Evolutionary conservation across 1,140 invertebrate genomes (phyloP), one percentile per base, ranked within the genome.

Genomic region (Stratiolaelaps scimitus): DNA sequence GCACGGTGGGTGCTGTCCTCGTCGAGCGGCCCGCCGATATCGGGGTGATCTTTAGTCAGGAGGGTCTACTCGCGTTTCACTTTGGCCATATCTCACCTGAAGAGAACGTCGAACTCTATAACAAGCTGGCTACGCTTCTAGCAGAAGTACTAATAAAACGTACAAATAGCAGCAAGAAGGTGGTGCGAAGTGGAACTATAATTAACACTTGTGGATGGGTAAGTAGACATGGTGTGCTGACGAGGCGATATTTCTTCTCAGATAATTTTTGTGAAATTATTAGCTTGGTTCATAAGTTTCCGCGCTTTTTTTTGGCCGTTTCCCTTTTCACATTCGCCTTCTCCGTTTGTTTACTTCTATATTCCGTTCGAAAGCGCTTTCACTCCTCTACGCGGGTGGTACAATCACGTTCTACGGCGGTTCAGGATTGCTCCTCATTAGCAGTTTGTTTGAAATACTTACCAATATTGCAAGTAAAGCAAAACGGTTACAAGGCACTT

Each of bases 131-230:
- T 0, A 84, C 84, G 2, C 81, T 86, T 69, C 78, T 98, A 69
- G 90, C 93, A 0, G 85, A 88, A 71, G 84, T 88, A 15, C 85
- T 95, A 56, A 82, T 45, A 10, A 43, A 26, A 23, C 65, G 68
- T 53, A 66, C n/a, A 20, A 68, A 68, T n/a, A 19, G 26, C 26
- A 71, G 72, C 43, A 64, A 30, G n/a, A 70, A 69, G 53, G 73
- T 71, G n/a, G 76, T 76, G 70, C 67, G 72, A 5, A 94, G 92
- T 30, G 95, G 95, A n/a, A 86, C 91, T 1, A 85, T 99, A 43
- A 93, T 99, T 64, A 98, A 99, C 74, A 98, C 95, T 0, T 94
- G 92, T 73, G 94, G 94, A 0, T 98, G 92, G 92, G 84, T 97
- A 0, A 92, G 93, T 78, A 87, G 83, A 1, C 85, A 23, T n/a